Percentiles rank a stretch among this genome's conserved stretches.
These are phyloP conservation scores for Tupaia chinensis DNA, from an alignment of 2,113 vertebrate genomes.

Conservation along the genomic window DNA sequence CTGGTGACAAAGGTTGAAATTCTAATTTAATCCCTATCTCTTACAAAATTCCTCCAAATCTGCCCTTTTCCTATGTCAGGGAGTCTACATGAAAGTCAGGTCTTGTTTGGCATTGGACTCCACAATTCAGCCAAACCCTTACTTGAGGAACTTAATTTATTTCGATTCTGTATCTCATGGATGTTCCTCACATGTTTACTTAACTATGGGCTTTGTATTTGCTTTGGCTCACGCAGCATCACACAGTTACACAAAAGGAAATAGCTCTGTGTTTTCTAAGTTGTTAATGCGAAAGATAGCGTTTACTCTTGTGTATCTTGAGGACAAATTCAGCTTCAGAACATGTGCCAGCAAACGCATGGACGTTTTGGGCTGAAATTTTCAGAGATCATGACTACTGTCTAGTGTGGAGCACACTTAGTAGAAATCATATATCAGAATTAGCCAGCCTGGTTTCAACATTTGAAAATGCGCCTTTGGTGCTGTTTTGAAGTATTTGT, in stretches of 20 bases:
- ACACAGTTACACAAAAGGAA: constrained; percentile 79
- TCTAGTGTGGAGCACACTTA: constrained; percentile 53
- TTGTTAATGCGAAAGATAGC: constrained; percentile 81
- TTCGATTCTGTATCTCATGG: constrained; percentile 66
- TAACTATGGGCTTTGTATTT: constrained; percentile 79
- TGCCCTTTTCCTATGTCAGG: constrained; percentile 68
- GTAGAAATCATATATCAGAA: constrained; percentile 32
- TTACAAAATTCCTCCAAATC: constrained; percentile 75
- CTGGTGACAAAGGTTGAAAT: constrained; percentile 70
- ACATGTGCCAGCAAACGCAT: constrained; percentile 75
- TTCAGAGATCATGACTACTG: constrained; percentile 60
- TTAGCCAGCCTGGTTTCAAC: background rate
- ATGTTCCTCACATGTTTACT: constrained; percentile 73
- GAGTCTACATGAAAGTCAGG: constrained; percentile 77
- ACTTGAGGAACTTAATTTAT: constrained; percentile 76
- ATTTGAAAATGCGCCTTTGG: constrained; percentile 47
- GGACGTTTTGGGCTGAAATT: constrained; percentile 74
- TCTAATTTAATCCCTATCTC: constrained; percentile 64
- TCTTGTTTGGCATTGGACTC: constrained; percentile 43
- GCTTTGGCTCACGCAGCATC: constrained; percentile 81
- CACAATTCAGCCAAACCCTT: constrained; percentile 76
- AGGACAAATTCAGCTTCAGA: constrained; percentile 82
- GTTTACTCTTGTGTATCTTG: constrained; percentile 83
- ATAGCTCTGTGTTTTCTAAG: constrained; percentile 83
- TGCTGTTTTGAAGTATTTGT: background rate